phyloP scores from a whole-genome alignment of 2,888 invertebrate genomes.

The Carpatolechia fugitivella region DNA sequence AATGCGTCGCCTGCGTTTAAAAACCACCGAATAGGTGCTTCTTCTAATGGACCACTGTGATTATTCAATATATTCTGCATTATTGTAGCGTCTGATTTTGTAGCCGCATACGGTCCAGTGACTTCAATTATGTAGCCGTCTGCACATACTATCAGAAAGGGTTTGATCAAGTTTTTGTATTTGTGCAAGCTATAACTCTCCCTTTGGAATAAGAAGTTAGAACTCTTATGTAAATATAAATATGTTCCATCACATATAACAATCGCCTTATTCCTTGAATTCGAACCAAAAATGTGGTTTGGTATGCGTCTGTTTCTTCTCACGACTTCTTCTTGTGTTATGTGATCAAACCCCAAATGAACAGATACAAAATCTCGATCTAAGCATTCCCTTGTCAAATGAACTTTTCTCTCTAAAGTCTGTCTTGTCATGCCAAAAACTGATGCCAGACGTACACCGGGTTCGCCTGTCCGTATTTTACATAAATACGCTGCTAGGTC shows the following conservation, averaged over 20 bases:
- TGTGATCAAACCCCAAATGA: constrained; percentile 8
- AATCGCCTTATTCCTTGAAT: constrained; percentile 6
- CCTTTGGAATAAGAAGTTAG: constrained; percentile 14
- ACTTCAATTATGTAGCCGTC: constrained; percentile 27
- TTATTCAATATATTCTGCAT: not conserved
- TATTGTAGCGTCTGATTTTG: constrained; percentile 19
- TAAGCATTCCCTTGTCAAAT: constrained; percentile 10
- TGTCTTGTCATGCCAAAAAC: constrained; percentile 1
- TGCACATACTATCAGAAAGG: constrained; percentile 24
- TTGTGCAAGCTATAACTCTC: constrained; percentile 15
- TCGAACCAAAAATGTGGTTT: constrained; percentile 12
- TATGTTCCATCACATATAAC: constrained; percentile 19
- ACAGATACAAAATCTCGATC: constrained; percentile 7
- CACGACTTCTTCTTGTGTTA: not conserved
- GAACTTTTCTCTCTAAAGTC: constrained; percentile 4
- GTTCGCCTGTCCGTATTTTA: constrained; percentile 14
- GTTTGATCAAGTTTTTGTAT: constrained; percentile 23
- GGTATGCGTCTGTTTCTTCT: constrained; percentile 12
- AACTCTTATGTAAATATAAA: constrained; percentile 15
- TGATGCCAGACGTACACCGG: not conserved
- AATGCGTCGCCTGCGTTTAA: constrained; percentile 5
- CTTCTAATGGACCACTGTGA: too few relatives aligned
- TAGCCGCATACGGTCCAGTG: constrained; percentile 23
- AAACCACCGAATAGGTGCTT: not conserved
- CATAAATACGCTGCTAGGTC: constrained; percentile 15